phyloP scores from a whole-genome alignment of 2,113 vertebrate species.

The Zeus faber region DNA sequence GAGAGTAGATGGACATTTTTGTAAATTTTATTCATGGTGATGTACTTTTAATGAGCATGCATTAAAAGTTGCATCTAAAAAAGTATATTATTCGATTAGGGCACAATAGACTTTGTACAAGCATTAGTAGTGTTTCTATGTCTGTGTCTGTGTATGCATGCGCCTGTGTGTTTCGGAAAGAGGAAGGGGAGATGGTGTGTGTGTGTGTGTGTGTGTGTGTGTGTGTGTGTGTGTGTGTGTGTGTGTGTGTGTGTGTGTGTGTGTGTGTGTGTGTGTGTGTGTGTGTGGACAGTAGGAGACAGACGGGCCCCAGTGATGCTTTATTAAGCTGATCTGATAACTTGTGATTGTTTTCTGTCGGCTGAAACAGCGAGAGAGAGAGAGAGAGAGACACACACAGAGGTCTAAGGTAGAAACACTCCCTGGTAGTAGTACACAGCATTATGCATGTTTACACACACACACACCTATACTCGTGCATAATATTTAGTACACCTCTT shows the following conservation, averaged over 20 bases:
- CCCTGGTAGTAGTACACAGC: not conserved
- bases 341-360: constrained; percentile 26
- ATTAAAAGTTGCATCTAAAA: no score
- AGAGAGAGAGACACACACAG: not conserved
- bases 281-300: constrained; percentile 5
- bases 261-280: not conserved
- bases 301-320: constrained; percentile 33
- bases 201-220: not conserved
- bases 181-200: not conserved
- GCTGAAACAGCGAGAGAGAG: constrained; percentile 8
- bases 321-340: constrained; percentile 33
- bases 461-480: constrained; percentile 4
- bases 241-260: constrained; percentile 1
- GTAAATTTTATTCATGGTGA: no score
- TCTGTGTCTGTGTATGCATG: not conserved
- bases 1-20: no score
- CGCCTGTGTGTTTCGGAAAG: not conserved
- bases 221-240: not conserved
- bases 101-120: no score
- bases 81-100: no score
- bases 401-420: not conserved
- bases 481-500: no score
- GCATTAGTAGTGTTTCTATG: no score
- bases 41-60: no score
- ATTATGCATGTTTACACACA: not conserved